phyloP scores from a whole-genome alignment of 1,140 invertebrate species.

The Ceratina japonica region DNA sequence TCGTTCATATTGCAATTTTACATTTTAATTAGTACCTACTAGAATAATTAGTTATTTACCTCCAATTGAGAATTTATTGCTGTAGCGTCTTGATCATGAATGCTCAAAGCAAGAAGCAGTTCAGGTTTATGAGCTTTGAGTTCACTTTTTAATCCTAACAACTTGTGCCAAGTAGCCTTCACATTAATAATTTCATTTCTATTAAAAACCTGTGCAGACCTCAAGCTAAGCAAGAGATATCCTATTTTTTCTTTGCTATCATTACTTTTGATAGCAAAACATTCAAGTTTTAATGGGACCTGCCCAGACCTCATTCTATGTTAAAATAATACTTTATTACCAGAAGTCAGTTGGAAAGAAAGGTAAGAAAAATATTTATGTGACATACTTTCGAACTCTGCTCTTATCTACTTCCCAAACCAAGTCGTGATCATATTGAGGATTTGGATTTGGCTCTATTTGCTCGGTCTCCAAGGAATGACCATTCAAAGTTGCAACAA shows the following conservation, averaged over 20 bases:
- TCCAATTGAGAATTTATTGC: conserved; percentile 32
- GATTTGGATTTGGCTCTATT: conserved; percentile 71
- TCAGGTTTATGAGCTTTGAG: conserved; percentile 77
- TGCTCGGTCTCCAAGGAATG: conserved; percentile 78
- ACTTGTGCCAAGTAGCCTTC: conserved; percentile 76
- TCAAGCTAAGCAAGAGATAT: conserved; percentile 77
- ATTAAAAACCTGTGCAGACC: conserved; percentile 77
- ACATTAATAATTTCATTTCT: conserved; percentile 60
- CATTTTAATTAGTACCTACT: not conserved
- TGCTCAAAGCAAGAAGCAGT: conserved; percentile 76
- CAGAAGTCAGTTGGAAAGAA: not conserved
- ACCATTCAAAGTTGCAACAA: conserved; percentile 79
- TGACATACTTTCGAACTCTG: conserved; percentile 73
- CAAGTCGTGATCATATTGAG: conserved; percentile 76
- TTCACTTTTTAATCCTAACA: conserved; percentile 77
- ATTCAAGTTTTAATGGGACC: conserved; percentile 79
- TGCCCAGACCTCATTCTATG: conserved; percentile 77
- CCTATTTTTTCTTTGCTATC: conserved; percentile 77
- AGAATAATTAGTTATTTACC: conserved; percentile 42
- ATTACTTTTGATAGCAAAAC: conserved; percentile 74
- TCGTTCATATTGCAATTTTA: conserved; percentile 10
- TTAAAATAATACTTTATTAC: conserved; percentile 3
- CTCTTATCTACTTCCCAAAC: conserved; percentile 80
- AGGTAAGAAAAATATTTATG: not conserved
- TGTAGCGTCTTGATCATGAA: conserved; percentile 71